These are phyloP conservation scores for Cardinalis cardinalis DNA, from an alignment of 2,113 vertebrate species.

Conservation along the genomic window DNA sequence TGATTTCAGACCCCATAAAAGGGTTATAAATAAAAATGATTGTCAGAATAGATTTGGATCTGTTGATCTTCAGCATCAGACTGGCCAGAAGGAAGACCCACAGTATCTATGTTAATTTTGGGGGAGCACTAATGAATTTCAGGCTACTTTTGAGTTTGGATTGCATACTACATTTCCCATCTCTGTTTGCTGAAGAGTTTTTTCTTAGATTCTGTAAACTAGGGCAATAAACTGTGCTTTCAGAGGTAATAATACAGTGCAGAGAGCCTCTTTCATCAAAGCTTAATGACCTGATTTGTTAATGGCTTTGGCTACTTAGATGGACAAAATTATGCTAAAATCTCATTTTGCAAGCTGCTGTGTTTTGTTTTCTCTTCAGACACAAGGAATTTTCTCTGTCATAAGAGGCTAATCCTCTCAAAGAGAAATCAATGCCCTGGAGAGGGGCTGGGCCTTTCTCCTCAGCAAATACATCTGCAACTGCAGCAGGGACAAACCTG, in stretches of 20 bases:
- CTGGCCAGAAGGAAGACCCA: not conserved
- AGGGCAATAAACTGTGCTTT: not conserved
- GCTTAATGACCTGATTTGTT: not conserved
- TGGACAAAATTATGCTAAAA: not conserved
- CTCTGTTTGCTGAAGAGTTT: not conserved
- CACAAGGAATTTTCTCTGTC: not conserved
- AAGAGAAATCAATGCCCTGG: not conserved
- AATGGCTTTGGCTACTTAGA: not conserved
- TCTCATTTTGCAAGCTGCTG: not conserved
- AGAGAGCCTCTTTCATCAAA: not conserved
- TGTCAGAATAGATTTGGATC: not conserved
- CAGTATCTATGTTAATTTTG: not conserved
- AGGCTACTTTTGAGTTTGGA: not conserved
- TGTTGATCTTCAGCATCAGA: not conserved
- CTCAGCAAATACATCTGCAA: not conserved
- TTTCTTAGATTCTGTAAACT: not conserved
- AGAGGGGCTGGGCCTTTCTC: not conserved
- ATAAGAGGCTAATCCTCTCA: not conserved
- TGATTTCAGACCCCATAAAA: not conserved
- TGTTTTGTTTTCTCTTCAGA: not conserved
- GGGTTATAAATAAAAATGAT: not conserved
- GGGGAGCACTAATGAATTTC: not conserved
- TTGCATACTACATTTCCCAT: not conserved
- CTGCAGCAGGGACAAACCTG: not conserved
- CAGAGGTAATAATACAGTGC: not conserved